These are phyloP conservation scores for Aspiorhynchus laticeps DNA, from an alignment of 2,113 vertebrate genomes.

Conservation along the genomic window DNA sequence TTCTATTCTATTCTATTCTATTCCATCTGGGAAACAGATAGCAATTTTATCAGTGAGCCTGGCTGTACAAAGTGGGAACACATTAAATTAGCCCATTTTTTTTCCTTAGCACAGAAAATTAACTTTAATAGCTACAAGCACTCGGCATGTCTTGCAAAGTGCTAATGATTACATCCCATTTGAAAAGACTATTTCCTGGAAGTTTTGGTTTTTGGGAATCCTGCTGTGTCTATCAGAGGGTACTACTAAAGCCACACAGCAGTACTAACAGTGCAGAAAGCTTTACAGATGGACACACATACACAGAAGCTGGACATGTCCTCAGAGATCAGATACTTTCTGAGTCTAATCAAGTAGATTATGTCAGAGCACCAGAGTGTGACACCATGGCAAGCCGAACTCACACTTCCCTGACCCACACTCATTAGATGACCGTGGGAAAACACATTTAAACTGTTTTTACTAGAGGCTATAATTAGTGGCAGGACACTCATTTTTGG, in stretches of 20 bases:
- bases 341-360: conserved; percentile 65
- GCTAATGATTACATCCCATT: not conserved
- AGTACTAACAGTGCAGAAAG: not conserved
- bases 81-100: not conserved
- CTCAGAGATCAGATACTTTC: conserved; percentile 72
- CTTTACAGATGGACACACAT: conserved; percentile 41
- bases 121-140: not conserved
- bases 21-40: not conserved
- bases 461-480: conserved; percentile 5
- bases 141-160: not conserved
- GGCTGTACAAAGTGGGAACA: not conserved
- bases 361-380: conserved; percentile 64
- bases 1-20: not conserved
- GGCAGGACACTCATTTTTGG: not conserved
- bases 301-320: conserved; percentile 63
- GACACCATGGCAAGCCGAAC: conserved; percentile 37
- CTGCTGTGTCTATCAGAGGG: not conserved
- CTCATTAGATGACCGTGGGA: conserved; percentile 23
- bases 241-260: not conserved
- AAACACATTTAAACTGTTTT: conserved; percentile 3
- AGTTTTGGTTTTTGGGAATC: not conserved
- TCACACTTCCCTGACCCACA: conserved; percentile 40
- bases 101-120: not conserved
- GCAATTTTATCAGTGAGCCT: not conserved
- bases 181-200: not conserved